A percentile compares a stretch with the other conserved stretches of the same genome.
These are phyloP conservation scores for Lypha dubia DNA, from an alignment of 2,888 invertebrate species.

Conservation along the genomic window DNA sequence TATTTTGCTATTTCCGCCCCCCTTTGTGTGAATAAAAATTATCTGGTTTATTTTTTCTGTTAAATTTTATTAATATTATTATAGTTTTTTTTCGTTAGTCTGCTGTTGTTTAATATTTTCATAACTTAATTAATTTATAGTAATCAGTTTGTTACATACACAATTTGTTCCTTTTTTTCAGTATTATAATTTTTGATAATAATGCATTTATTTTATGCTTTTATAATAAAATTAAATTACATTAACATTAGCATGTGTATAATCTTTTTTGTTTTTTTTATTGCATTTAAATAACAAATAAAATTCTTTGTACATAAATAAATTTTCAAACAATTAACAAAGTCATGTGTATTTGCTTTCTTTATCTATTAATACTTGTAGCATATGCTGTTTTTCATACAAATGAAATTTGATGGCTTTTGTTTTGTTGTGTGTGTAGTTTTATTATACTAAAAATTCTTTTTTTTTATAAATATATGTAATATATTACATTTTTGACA, in stretches of 20 bases:
- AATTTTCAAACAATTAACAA: slow-evolving; percentile 27
- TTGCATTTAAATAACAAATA: slow-evolving; percentile 25
- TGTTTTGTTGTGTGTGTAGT: slow-evolving; percentile 10
- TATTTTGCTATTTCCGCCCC: no score
- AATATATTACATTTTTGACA: not conserved
- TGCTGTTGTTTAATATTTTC: not conserved
- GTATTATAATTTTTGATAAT: not conserved
- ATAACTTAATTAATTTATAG: slow-evolving; percentile 1
- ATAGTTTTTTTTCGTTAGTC: not conserved
- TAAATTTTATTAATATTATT: slow-evolving; percentile 41
- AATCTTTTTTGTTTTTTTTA: no score
- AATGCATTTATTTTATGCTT: slow-evolving; percentile 14
- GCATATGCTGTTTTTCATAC: slow-evolving; percentile 8
- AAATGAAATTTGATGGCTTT: slow-evolving; percentile 40
- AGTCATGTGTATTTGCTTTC: not conserved
- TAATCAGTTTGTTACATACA: slow-evolving; percentile 30
- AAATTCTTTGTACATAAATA: slow-evolving; percentile 14
- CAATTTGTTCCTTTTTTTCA: not conserved
- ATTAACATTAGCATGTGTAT: not conserved
- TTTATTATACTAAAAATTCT: slow-evolving; percentile 8
- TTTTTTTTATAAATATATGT: not conserved
- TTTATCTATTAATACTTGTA: not conserved
- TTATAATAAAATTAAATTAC: slow-evolving; percentile 32
- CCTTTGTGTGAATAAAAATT: no score
- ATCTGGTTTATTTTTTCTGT: slow-evolving; percentile 3